Conservation (phyloP, 2,888 invertebrate species). For the Serripes groenlandicus region DNA sequence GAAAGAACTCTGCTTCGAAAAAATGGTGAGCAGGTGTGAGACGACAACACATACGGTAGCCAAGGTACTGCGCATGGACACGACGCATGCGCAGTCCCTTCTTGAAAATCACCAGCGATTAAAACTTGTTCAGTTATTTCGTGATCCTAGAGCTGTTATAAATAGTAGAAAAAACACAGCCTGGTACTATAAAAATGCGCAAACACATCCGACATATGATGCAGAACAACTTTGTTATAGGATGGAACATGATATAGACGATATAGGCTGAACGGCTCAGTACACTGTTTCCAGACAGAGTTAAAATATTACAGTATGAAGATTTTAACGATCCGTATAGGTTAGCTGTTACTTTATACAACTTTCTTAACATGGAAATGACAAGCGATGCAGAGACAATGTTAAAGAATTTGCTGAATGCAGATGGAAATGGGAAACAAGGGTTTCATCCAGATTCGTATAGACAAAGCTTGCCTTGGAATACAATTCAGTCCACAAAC, state of each 20-base stretch:
- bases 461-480: background rate
- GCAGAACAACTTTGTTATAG: background rate
- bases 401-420: background rate
- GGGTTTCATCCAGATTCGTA: conserved; percentile 5
- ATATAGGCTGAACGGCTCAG: background rate
- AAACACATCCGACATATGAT: background rate
- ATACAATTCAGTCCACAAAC: background rate
- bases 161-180: background rate
- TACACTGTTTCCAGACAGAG: conserved; percentile 11
- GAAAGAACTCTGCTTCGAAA: background rate
- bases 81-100: background rate
- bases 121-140: background rate
- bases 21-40: background rate
- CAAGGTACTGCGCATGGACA: background rate
- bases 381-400: conserved; percentile 1
- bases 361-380: conserved; percentile 26
- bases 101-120: background rate
- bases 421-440: too few species aligned
- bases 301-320: conserved; percentile 37
- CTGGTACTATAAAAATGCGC: background rate
- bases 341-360: conserved; percentile 17
- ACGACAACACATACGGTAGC: background rate
- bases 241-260: background rate
- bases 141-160: background rate
- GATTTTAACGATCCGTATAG: conserved; percentile 31